Percentiles rank a stretch among this genome's conserved stretches.
Evolutionary conservation across 1,140 invertebrate species (phyloP).

Genomic region (Latrodectus geometricus): DNA sequence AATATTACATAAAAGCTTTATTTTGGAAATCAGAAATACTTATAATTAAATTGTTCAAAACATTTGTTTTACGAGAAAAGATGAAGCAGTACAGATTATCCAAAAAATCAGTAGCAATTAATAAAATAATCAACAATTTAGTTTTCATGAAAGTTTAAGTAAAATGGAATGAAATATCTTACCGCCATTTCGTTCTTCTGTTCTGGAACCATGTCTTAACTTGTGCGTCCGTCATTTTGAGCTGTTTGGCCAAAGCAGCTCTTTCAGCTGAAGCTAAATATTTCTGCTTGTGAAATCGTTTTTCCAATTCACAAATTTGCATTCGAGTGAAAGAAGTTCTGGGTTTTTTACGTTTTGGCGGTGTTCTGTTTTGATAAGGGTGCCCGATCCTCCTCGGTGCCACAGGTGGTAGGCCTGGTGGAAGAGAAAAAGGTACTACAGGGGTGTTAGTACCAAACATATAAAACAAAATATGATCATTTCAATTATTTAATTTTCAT

Average conservation of each 20-base stretch:
- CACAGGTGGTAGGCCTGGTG: conserved; percentile 65
- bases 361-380: conserved; percentile 98
- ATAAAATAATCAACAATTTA: neutral
- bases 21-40: too few species aligned
- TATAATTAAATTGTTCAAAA: neutral
- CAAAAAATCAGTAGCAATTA: neutral
- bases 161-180: conserved; percentile 66
- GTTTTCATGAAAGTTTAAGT: neutral
- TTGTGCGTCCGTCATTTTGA: conserved; percentile 99
- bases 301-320: conserved; percentile 86
- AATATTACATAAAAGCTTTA: too few species aligned
- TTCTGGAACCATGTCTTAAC: conserved; percentile 99
- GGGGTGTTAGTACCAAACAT: conserved; percentile 5
- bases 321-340: conserved; percentile 95
- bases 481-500: too few species aligned
- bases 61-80: neutral
- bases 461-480: too few species aligned
- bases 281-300: conserved; percentile 98
- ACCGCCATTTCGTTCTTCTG: conserved; percentile 98
- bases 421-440: conserved; percentile 65
- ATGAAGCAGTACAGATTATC: neutral
- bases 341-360: conserved; percentile 98
- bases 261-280: conserved; percentile 97
- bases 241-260: conserved; percentile 89
- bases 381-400: conserved; percentile 89